Conservation (phyloP, 2,113 vertebrate species). For the Isichthys henryi region DNA sequence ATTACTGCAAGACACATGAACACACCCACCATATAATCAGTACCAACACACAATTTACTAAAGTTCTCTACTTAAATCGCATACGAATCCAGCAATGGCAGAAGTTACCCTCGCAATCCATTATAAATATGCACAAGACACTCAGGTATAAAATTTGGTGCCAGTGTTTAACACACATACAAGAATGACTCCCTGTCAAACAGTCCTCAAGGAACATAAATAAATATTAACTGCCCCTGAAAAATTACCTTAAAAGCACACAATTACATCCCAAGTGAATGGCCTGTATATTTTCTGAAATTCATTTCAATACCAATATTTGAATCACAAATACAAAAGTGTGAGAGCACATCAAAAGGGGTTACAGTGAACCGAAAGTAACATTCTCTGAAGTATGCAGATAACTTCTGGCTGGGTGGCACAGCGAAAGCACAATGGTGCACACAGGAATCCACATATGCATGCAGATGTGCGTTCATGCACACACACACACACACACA, state of each 20-base stretch:
- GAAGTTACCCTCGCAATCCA: neutral
- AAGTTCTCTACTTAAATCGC: neutral
- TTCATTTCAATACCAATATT: neutral
- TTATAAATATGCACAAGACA: neutral
- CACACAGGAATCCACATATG: constrained; percentile 1
- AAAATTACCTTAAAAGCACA: neutral
- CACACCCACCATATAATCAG: neutral
- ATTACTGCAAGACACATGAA: neutral
- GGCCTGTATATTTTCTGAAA: neutral
- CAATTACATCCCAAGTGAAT: neutral
- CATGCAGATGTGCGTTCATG: neutral
- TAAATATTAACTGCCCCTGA: neutral
- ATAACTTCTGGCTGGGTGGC: neutral
- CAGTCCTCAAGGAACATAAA: neutral
- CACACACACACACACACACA: neutral
- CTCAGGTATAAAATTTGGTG: neutral
- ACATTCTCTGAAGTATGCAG: neutral
- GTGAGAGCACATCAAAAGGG: neutral
- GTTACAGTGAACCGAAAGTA: neutral
- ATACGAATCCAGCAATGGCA: neutral
- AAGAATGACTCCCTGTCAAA: neutral
- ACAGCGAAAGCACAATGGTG: neutral
- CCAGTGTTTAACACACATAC: neutral
- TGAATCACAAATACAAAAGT: neutral
- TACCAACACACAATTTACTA: neutral